Conservation (phyloP, 2,797 vertebrate species). For the Bradypodion pumilum region DNA sequence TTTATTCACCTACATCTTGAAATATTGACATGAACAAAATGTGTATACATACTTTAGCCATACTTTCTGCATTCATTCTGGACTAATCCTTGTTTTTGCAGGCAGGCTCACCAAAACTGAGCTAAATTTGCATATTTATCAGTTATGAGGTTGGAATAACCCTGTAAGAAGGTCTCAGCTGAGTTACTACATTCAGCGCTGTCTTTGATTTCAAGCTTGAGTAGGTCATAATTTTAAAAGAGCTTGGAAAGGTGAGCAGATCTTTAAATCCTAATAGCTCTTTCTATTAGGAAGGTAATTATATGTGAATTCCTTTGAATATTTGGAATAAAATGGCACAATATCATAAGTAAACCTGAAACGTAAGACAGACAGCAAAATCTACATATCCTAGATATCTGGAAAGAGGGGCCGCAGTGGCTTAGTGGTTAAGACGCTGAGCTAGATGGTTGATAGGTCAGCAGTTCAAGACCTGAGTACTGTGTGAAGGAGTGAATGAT, state of each 20-base stretch:
- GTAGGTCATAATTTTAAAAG: constrained; percentile 76
- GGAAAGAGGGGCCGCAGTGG: too few relatives aligned
- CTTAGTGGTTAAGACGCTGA: too few relatives aligned
- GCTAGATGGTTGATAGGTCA: too few relatives aligned
- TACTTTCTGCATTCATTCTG: constrained; percentile 63
- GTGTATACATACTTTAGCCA: constrained; percentile 48
- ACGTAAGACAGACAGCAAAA: neutral
- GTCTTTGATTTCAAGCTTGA: constrained; percentile 80
- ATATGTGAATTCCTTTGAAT: constrained; percentile 74
- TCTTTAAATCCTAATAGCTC: constrained; percentile 78
- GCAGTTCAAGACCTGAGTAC: too few relatives aligned
- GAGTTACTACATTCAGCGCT: constrained; percentile 74
- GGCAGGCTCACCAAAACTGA: constrained; percentile 66
- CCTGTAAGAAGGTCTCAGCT: constrained; percentile 65
- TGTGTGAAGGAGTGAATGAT: too few relatives aligned
- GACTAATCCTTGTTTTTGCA: constrained; percentile 72
- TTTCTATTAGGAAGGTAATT: constrained; percentile 78
- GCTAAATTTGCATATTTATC: constrained; percentile 74
- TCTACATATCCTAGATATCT: neutral
- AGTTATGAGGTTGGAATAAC: constrained; percentile 70
- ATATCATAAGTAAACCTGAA: constrained; percentile 67
- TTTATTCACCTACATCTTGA: constrained; percentile 46
- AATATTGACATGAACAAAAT: constrained; percentile 53
- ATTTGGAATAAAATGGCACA: constrained; percentile 75
- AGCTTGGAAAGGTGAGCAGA: constrained; percentile 72